Evolutionary conservation across 2,113 vertebrate genomes (phyloP), one percentile per base, ranked within the genome.

Genomic region (Rhea americana): DNA sequence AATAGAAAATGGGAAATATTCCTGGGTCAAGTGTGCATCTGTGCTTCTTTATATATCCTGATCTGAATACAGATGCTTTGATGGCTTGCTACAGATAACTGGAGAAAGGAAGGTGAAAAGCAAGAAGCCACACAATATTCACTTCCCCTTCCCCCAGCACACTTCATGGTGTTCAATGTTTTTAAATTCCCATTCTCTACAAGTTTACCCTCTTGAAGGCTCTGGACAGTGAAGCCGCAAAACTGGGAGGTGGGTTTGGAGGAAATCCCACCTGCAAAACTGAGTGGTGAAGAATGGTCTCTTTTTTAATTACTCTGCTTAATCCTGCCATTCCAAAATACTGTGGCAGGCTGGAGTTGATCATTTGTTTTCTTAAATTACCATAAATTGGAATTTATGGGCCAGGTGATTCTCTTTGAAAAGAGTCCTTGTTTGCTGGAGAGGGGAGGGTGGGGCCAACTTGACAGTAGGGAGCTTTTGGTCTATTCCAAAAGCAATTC

Each of bases 341-440:
- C 66, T 53, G 84, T 94, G 0, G 26, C 95, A 91, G 91, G 68
- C 76, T 85, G 66, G 51, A 93, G 76, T 90, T 97, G 83, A 88
- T 96, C n/a, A 97, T 97, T 97, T 97, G 93, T 98, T 98, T 98
- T 97, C 93, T 95, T 97, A 97, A 96, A 97, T 98, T 96, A 96
- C 95, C 56, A 79, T 98, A 90, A 87, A 95, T 94, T 88, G 91
- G 91, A 96, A 97, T 98, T 98, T 97, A 97, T 97, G 86, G 91
- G 48, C 96, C 97, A 97, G 97, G 96, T 97, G 95, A 96, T 95
- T 94, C 94, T 83, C 81, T 95, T 96, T 96, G 97, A 97, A 97
- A 97, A 97, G 95, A 91, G 95, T 95, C 92, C 93, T 97, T 98
- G 94, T 97, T 76, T 77, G 74, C 92, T 93, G 93, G 94, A 95